phyloP scores from a whole-genome alignment of 2,888 invertebrate genomes.

The Celastrina argiolus region DNA sequence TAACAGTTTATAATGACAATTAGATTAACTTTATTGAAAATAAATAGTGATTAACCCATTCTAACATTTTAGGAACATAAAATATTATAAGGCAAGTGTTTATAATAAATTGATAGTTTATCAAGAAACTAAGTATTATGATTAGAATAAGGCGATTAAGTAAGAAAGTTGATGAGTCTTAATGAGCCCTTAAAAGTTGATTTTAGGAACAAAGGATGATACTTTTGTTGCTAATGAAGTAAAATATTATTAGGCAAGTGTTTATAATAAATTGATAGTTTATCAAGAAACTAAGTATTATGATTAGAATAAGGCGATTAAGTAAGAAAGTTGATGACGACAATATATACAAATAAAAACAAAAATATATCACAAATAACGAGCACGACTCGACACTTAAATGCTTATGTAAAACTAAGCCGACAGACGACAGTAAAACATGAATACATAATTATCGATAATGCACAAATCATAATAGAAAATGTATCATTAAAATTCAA shows the following conservation, averaged over 20 bases:
- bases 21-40: neutral
- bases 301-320: neutral
- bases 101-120: neutral
- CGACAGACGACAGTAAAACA: neutral
- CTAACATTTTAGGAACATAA: neutral
- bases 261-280: too few species aligned
- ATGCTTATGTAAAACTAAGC: neutral
- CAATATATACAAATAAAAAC: too few species aligned
- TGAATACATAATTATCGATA: conserved; percentile 16
- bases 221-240: too few species aligned
- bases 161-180: neutral
- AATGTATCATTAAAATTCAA: conserved; percentile 14
- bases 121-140: neutral
- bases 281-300: neutral
- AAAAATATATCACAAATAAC: too few species aligned
- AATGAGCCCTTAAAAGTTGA: too few species aligned
- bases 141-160: neutral
- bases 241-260: too few species aligned
- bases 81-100: too few species aligned
- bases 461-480: neutral
- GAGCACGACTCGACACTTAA: neutral
- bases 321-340: neutral
- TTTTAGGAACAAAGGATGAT: too few species aligned
- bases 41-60: neutral
- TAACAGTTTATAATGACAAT: neutral